phyloP scores from a whole-genome alignment of 2,797 vertebrate species.

The Paratrypauchen microcephalus region DNA sequence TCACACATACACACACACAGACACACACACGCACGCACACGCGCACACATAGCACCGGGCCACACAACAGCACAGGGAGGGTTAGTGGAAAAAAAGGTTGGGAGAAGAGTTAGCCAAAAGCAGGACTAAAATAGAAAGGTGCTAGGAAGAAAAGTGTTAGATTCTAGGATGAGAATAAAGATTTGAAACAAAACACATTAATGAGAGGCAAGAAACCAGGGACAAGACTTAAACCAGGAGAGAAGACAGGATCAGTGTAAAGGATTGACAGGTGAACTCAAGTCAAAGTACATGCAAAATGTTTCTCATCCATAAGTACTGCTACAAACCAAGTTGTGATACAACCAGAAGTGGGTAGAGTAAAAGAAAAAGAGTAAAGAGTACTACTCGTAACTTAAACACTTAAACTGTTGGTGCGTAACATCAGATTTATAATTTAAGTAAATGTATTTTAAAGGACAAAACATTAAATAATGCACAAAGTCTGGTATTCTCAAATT shows the following conservation, averaged over 20 bases:
- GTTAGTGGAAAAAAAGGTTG: conserved; percentile 57
- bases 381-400: no score
- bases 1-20: conserved; percentile 51
- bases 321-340: background rate
- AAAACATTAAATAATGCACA: no score
- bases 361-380: no score
- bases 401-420: no score
- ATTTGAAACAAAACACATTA: conserved; percentile 21
- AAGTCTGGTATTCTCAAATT: no score
- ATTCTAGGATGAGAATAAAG: conserved; percentile 7
- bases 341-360: no score
- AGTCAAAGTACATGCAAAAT: background rate
- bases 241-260: conserved; percentile 26
- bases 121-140: conserved; percentile 36
- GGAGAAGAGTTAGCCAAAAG: conserved; percentile 63
- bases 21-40: conserved; percentile 42
- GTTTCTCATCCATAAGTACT: background rate
- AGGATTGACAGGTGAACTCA: conserved; percentile 21
- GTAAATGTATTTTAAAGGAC: no score
- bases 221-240: conserved; percentile 38
- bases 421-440: no score
- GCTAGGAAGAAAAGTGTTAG: conserved; percentile 40
- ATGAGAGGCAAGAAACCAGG: conserved; percentile 12
- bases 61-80: conserved; percentile 48
- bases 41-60: conserved; percentile 43